Evolutionary conservation across 2,113 vertebrate genomes (phyloP).

Genomic region (Terrapene triunguis): DNA sequence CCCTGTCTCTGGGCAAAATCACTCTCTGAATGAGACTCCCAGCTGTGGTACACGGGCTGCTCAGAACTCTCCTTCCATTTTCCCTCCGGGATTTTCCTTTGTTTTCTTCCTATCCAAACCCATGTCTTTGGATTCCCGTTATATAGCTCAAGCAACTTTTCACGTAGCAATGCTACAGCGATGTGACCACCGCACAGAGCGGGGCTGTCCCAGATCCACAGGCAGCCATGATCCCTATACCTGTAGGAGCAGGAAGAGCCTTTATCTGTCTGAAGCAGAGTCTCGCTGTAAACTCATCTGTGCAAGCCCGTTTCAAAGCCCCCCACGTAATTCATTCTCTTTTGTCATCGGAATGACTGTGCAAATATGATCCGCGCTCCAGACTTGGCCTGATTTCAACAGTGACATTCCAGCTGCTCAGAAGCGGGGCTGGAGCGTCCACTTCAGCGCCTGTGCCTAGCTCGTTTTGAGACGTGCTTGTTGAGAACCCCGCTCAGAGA

Average conservation of each 20-base stretch:
- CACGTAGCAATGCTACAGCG: background rate
- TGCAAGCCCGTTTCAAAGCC: background rate
- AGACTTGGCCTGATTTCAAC: background rate
- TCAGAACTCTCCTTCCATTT: background rate
- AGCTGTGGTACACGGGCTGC: background rate
- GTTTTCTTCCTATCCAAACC: background rate
- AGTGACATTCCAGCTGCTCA: background rate
- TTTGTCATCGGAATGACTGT: background rate
- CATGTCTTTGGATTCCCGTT: background rate
- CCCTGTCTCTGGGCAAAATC: background rate
- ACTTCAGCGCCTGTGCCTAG: background rate
- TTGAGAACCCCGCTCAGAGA: background rate
- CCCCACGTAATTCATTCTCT: background rate
- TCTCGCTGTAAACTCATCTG: background rate
- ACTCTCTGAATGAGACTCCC: background rate
- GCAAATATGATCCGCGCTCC: background rate
- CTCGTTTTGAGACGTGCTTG: background rate
- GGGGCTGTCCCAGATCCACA: background rate
- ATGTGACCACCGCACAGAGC: background rate
- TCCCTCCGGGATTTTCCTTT: background rate
- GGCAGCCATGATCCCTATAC: background rate
- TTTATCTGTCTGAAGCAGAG: background rate
- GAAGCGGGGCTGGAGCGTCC: background rate
- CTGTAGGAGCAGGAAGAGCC: background rate
- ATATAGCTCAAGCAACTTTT: background rate